A percentile compares a stretch with the other conserved stretches of the same genome.
Conservation (phyloP, 2,797 vertebrate genomes). For the Passerculus sandwichensis region DNA sequence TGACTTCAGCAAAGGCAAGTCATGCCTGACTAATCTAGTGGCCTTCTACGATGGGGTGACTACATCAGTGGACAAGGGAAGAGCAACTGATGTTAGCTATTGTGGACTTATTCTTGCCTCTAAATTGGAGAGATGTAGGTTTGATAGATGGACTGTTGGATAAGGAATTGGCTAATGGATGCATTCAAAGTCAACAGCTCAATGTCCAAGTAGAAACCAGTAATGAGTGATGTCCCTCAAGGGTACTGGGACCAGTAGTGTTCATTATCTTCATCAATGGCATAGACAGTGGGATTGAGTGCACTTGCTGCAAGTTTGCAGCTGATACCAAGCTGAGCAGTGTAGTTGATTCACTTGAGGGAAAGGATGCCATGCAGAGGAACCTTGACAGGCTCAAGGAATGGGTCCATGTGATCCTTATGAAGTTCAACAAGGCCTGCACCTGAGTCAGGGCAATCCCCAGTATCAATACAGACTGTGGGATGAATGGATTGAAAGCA, state of each 20-base stretch:
- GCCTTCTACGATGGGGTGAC: not conserved
- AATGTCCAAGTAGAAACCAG: not conserved
- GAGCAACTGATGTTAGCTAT: not conserved
- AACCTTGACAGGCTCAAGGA: not conserved
- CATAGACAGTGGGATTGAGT: not conserved
- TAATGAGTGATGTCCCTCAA: not conserved
- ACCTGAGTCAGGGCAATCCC: not conserved
- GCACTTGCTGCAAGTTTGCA: not conserved
- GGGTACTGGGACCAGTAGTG: not conserved
- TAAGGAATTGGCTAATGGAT: not conserved
- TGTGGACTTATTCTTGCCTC: not conserved
- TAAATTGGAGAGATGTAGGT: not conserved
- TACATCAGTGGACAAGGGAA: not conserved
- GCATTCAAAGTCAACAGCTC: not conserved
- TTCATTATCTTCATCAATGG: not conserved
- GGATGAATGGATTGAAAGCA: too few relatives aligned
- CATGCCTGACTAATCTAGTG: not conserved
- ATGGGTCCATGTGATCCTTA: not conserved
- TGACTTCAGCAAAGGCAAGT: not conserved
- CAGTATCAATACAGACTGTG: not conserved
- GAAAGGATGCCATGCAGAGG: not conserved
- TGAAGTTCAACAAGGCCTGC: not conserved
- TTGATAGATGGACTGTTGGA: not conserved
- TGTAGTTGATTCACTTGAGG: not conserved
- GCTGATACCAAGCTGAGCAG: not conserved